Percentiles rank a stretch among this genome's conserved stretches.
These are phyloP conservation scores for Megalurothrips usitatus DNA, from an alignment of 2,888 invertebrate genomes.

Conservation along the genomic window DNA sequence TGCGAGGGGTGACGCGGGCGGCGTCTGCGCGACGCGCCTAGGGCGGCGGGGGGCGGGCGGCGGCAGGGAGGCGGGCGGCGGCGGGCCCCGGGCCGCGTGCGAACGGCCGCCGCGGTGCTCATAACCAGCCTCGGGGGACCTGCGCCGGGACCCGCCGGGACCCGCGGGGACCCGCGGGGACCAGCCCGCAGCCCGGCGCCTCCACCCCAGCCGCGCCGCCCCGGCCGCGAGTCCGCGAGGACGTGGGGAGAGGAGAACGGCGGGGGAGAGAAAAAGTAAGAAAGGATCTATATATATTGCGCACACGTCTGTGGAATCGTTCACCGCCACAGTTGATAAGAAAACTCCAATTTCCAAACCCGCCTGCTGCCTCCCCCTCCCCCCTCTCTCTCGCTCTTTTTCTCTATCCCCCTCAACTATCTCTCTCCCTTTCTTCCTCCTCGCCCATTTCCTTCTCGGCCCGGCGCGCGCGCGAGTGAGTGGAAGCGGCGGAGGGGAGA, in stretches of 20 bases:
- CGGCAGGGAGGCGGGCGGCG: not conserved
- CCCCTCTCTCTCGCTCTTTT: not conserved
- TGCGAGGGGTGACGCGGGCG: too few relatives aligned
- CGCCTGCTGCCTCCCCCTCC: not conserved
- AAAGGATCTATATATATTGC: constrained; percentile 22
- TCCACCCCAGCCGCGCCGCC: not conserved
- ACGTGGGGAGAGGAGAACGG: not conserved
- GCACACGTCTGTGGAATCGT: constrained; percentile 25
- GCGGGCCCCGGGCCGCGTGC: not conserved
- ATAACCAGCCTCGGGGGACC: constrained; percentile 14
- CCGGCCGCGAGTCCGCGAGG: not conserved
- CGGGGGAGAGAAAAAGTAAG: constrained; percentile 16
- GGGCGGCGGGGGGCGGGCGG: too few relatives aligned
- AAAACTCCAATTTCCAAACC: constrained; percentile 14
- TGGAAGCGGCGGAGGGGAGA: not conserved
- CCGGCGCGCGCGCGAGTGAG: not conserved
- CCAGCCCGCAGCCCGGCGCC: too few relatives aligned
- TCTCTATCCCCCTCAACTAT: not conserved
- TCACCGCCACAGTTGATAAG: constrained; percentile 26
- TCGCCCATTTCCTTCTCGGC: not conserved
- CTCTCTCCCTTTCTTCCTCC: not conserved
- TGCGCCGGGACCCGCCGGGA: not conserved
- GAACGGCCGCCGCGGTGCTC: not conserved
- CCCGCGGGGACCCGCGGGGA: not conserved
- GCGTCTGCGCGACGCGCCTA: too few relatives aligned